These are phyloP conservation scores for Antechinus stuartii DNA, from an alignment of 2,113 vertebrate species.

Conservation along the genomic window DNA sequence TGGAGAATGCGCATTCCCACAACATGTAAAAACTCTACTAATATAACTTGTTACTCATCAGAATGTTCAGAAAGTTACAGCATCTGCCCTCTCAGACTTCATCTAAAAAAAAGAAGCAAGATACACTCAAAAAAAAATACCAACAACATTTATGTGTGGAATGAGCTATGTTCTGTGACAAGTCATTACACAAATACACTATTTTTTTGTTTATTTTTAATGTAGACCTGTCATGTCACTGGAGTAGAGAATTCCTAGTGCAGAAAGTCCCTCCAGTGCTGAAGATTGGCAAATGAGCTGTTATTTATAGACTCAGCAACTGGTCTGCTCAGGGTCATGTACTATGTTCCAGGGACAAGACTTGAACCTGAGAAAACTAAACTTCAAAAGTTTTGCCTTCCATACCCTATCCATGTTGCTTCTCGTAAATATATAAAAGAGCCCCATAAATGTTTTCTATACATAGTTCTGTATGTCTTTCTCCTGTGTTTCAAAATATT, in stretches of 20 bases:
- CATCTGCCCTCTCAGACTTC: background rate
- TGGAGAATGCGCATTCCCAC: background rate
- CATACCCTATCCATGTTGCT: background rate
- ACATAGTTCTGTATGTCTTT: background rate
- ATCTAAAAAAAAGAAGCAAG: conserved; percentile 5
- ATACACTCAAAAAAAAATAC: background rate
- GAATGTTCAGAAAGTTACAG: background rate
- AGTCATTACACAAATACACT: background rate
- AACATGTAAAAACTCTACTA: conserved; percentile 7
- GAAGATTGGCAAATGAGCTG: background rate
- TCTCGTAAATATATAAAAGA: conserved; percentile 1
- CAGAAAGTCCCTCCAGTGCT: background rate
- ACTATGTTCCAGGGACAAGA: background rate
- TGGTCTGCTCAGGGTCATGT: background rate
- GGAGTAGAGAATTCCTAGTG: background rate
- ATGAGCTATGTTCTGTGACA: background rate
- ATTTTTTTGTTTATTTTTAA: background rate
- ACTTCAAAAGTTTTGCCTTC: background rate
- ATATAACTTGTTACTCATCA: conserved; percentile 9
- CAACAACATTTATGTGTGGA: background rate
- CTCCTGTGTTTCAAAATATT: background rate
- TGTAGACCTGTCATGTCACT: background rate
- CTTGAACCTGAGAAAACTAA: background rate
- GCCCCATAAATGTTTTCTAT: background rate
- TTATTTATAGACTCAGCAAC: background rate